Percentiles rank a stretch among this genome's conserved stretches.
These are phyloP conservation scores for Lichenostomus cassidix DNA, from an alignment of 2,113 vertebrate genomes.

Conservation along the genomic window DNA sequence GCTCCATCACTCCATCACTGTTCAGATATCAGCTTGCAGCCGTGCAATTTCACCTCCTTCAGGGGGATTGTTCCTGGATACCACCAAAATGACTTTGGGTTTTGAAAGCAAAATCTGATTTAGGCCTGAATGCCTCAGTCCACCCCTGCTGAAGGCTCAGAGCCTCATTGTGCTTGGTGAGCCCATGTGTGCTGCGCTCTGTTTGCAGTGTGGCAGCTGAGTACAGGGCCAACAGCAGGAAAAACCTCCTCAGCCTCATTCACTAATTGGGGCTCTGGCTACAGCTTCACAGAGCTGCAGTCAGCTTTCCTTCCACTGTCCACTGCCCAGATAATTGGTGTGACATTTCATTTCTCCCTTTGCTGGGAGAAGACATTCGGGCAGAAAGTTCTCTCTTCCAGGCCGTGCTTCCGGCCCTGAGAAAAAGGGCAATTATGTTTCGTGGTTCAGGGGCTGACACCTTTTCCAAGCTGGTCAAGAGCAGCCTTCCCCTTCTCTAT, in stretches of 20 bases:
- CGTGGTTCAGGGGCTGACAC: background rate
- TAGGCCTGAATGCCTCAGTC: background rate
- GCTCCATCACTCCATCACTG: background rate
- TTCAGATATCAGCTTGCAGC: background rate
- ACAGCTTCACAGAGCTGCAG: background rate
- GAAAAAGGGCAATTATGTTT: background rate
- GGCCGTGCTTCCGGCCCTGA: background rate
- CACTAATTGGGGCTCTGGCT: slow-evolving; percentile 30
- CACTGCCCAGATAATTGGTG: slow-evolving; percentile 48
- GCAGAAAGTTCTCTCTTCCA: slow-evolving; percentile 54
- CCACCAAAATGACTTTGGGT: background rate
- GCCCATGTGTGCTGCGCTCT: accelerated
- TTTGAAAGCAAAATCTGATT: background rate
- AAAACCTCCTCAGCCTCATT: background rate
- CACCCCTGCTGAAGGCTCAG: accelerated
- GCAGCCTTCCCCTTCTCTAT: background rate
- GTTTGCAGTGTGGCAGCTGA: background rate
- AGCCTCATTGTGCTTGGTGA: background rate
- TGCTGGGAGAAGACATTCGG: background rate
- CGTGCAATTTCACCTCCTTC: background rate
- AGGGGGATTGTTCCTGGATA: background rate
- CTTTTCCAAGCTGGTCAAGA: background rate
- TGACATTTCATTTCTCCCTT: slow-evolving; percentile 66
- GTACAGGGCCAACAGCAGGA: background rate
- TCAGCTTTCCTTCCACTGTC: background rate